These are phyloP conservation scores for Aromia moschata DNA, from an alignment of 2,888 invertebrate species.

Conservation along the genomic window DNA sequence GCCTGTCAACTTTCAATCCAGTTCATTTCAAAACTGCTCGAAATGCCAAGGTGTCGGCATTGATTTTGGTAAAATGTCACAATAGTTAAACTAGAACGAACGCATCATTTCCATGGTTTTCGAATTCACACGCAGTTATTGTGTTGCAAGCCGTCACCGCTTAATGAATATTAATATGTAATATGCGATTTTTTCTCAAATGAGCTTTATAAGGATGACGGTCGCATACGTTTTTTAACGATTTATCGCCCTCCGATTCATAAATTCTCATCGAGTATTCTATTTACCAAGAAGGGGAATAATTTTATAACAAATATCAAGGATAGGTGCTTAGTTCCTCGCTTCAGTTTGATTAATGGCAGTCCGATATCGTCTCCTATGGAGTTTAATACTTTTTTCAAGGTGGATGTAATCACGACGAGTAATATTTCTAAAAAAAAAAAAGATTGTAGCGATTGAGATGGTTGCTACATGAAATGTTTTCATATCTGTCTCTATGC, in stretches of 20 bases:
- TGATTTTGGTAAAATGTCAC: background rate
- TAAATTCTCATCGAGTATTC: background rate
- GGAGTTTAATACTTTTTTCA: slow-evolving; percentile 2
- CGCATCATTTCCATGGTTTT: background rate
- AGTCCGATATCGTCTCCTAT: background rate
- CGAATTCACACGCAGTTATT: background rate
- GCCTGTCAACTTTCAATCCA: background rate
- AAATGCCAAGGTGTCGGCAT: background rate
- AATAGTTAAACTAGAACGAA: background rate
- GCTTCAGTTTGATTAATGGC: slow-evolving; percentile 6
- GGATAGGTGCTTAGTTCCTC: slow-evolving; percentile 2
- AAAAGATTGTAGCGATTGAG: background rate
- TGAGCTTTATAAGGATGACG: too few species aligned
- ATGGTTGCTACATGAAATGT: background rate
- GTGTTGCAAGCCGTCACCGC: too few species aligned
- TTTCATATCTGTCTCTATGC: background rate
- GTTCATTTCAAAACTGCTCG: background rate
- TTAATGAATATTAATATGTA: too few species aligned
- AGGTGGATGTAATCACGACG: slow-evolving; percentile 4
- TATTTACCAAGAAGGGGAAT: background rate
- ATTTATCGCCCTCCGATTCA: too few species aligned
- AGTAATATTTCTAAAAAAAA: background rate
- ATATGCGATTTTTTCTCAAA: too few species aligned
- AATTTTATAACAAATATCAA: slow-evolving; percentile 12
- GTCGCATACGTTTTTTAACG: too few species aligned